Evolutionary conservation across 37 sponge, comb jelly and placozoan species (phyloP).

Genomic region (Geodia barretti): DNA sequence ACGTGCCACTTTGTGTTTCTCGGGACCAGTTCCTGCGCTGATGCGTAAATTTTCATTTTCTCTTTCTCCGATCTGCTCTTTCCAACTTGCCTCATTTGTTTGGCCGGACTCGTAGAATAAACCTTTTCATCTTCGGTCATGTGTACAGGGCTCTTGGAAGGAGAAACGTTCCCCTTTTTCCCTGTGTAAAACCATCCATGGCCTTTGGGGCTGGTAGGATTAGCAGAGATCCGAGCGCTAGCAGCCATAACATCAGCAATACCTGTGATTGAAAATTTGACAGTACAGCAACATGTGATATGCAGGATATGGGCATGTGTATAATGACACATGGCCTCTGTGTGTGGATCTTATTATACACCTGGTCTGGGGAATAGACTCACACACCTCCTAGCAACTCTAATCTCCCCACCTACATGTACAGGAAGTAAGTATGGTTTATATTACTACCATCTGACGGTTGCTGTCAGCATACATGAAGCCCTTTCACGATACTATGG

Average conservation of each 20-base stretch:
- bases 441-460: too few relatives aligned
- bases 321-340: too few relatives aligned
- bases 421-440: too few relatives aligned
- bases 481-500: too few relatives aligned
- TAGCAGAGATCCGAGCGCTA: neutral
- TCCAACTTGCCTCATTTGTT: neutral
- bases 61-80: neutral
- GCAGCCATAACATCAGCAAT: neutral
- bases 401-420: too few relatives aligned
- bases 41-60: neutral
- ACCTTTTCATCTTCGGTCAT: too few relatives aligned
- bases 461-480: too few relatives aligned
- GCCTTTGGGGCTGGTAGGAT: neutral
- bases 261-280: neutral
- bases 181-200: neutral
- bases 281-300: neutral
- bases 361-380: too few relatives aligned
- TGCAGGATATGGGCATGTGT: too few relatives aligned
- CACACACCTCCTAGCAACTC: too few relatives aligned
- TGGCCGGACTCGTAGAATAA: neutral
- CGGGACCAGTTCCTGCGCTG: neutral
- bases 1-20: neutral
- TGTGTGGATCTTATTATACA: too few relatives aligned
- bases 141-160: neutral
- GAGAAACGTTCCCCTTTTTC: neutral